These are phyloP conservation scores for Cosmorhoe ocellata DNA, from an alignment of 2,888 invertebrate genomes.

Conservation along the genomic window DNA sequence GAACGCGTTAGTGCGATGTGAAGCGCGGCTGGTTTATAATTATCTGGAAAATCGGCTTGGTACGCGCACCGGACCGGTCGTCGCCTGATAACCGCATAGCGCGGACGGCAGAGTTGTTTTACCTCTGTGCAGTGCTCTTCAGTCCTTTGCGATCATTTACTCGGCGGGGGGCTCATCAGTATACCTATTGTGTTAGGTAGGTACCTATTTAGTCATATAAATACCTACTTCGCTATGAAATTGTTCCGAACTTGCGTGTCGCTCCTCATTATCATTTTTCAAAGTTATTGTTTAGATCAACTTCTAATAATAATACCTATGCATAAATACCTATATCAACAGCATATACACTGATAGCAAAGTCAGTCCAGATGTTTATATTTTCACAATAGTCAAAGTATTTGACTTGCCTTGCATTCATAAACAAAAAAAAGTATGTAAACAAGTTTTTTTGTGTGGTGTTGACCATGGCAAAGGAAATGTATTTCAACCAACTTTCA, in stretches of 20 bases:
- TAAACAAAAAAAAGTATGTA: too few species aligned
- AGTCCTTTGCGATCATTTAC: neutral
- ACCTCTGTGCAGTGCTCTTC: slow-evolving; percentile 32
- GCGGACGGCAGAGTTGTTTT: slow-evolving; percentile 54
- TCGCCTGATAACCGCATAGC: slow-evolving; percentile 46
- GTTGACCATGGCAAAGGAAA: too few species aligned
- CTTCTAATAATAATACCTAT: too few species aligned
- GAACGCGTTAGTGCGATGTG: slow-evolving; percentile 52
- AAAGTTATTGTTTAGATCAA: too few species aligned
- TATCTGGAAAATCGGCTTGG: slow-evolving; percentile 60
- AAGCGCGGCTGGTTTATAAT: slow-evolving; percentile 73
- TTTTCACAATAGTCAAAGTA: too few species aligned
- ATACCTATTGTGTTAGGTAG: neutral
- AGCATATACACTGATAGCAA: too few species aligned
- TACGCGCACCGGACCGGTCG: slow-evolving; percentile 60
- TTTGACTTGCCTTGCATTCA: too few species aligned
- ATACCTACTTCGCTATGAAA: neutral
- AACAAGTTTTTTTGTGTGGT: too few species aligned
- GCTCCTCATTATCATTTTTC: neutral
- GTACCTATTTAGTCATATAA: too few species aligned
- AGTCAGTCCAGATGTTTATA: too few species aligned
- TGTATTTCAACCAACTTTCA: too few species aligned
- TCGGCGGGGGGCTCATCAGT: slow-evolving; percentile 14
- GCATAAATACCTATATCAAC: too few species aligned
- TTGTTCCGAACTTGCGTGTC: neutral